Conservation (phyloP, 2,797 vertebrate genomes). For the Pagetopsis macropterus region DNA sequence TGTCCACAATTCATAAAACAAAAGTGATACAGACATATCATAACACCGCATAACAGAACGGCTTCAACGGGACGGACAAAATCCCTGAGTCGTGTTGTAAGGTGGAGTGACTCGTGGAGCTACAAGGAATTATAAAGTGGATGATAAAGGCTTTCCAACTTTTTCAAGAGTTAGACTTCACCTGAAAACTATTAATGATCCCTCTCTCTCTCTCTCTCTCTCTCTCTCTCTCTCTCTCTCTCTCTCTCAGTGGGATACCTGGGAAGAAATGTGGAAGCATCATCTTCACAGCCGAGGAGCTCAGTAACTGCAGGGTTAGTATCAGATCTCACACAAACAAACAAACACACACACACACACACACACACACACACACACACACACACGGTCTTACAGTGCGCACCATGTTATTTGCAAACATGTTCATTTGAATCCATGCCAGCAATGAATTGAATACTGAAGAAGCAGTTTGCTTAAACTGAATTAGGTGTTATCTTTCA, state of each 20-base stretch:
- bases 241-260: constrained; percentile 85
- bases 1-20: too few species aligned
- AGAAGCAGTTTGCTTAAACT: background rate
- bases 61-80: constrained; percentile 36
- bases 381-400: background rate
- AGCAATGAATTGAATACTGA: constrained; percentile 20
- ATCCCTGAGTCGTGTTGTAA: constrained; percentile 22
- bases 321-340: constrained; percentile 31
- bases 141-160: constrained; percentile 32
- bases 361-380: constrained; percentile 11
- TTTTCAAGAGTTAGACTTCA: constrained; percentile 19
- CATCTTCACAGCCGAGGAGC: constrained; percentile 90
- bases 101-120: constrained; percentile 29
- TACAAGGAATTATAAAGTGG: constrained; percentile 27
- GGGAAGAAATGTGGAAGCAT: constrained; percentile 92
- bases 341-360: background rate
- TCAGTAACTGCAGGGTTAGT: constrained; percentile 93
- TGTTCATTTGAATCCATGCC: background rate
- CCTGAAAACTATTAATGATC: constrained; percentile 45
- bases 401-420: constrained; percentile 1
- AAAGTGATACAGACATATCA: too few species aligned
- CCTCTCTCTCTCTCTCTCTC: background rate
- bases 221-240: background rate
- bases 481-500: too few species aligned
- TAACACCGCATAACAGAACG: too few species aligned